Percentiles rank a stretch among this genome's conserved stretches.
phyloP scores from a whole-genome alignment of 92 coral and sea anemone species.

The Meandrina meandrites region DNA sequence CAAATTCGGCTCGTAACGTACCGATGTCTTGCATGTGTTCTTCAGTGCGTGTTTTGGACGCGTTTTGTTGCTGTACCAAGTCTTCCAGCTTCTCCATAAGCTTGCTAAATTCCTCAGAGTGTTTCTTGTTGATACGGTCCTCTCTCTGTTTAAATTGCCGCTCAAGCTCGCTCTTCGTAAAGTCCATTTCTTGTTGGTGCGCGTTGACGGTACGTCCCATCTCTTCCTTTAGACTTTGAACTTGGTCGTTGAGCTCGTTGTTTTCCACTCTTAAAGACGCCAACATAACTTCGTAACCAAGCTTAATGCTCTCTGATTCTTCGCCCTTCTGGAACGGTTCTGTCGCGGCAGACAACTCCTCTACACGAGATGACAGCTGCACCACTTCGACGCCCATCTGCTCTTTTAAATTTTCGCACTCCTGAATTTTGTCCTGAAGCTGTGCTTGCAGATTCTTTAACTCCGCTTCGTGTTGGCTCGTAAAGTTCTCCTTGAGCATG shows the following conservation, averaged over 20 bases:
- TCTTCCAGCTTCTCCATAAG: conserved; percentile 77
- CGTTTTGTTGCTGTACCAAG: conserved; percentile 75
- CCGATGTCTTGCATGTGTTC: conserved; percentile 88
- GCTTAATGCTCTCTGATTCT: conserved; percentile 37
- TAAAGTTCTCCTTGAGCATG: conserved; percentile 32
- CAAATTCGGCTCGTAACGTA: conserved; percentile 71
- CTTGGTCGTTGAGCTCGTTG: conserved; percentile 60
- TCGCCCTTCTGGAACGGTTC: conserved; percentile 18
- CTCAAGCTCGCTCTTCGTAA: conserved; percentile 67
- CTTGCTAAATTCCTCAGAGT: conserved; percentile 68
- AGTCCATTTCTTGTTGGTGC: conserved; percentile 63
- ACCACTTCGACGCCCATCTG: conserved; percentile 48
- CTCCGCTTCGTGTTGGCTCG: conserved; percentile 56
- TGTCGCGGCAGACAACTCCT: conserved; percentile 38
- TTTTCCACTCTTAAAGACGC: conserved; percentile 72
- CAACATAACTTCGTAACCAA: conserved; percentile 57
- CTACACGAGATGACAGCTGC: conserved; percentile 52
- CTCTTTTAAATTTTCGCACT: conserved; percentile 51
- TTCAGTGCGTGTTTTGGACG: conserved; percentile 76
- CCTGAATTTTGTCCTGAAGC: conserved; percentile 54
- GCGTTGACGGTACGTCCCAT: conserved; percentile 41
- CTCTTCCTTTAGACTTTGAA: conserved; percentile 62
- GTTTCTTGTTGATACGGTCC: conserved; percentile 67
- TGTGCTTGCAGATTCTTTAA: conserved; percentile 41
- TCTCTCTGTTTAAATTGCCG: conserved; percentile 63